These are phyloP conservation scores for Drosophila pegasa DNA, from an alignment of 2,888 invertebrate species.

Conservation along the genomic window DNA sequence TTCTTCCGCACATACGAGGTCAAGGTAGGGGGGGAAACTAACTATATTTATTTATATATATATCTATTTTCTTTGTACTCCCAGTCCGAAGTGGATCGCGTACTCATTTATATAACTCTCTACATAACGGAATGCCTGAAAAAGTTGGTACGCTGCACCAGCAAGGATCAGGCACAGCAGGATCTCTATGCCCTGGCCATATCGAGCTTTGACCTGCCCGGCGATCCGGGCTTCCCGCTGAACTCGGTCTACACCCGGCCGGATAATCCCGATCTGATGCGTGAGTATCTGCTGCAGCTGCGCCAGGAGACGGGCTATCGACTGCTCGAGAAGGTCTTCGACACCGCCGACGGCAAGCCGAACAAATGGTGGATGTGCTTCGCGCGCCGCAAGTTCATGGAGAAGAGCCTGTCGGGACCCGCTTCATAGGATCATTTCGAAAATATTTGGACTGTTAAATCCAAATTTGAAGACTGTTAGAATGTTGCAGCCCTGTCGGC, in stretches of 20 bases:
- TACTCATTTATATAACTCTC: conserved; percentile 97
- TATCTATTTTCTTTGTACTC: neutral
- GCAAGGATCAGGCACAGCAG: conserved; percentile 94
- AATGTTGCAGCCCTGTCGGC: conserved; percentile 29
- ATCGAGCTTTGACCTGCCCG: conserved; percentile 97
- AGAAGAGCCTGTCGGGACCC: conserved; percentile 91
- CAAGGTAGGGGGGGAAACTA: conserved; percentile 88
- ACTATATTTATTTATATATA: neutral
- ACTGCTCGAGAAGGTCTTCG: conserved; percentile 96
- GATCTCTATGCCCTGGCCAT: conserved; percentile 98
- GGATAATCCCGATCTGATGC: conserved; percentile 94
- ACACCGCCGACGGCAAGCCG: conserved; percentile 95
- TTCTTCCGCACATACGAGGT: conserved; percentile 99
- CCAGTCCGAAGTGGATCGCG: conserved; percentile 98
- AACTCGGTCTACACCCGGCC: conserved; percentile 98
- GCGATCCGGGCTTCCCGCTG: conserved; percentile 96
- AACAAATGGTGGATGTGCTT: conserved; percentile 99
- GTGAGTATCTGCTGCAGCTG: conserved; percentile 96
- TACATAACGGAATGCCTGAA: conserved; percentile 99
- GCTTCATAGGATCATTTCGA: conserved; percentile 55
- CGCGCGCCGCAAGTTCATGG: conserved; percentile 99
- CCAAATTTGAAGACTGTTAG: conserved; percentile 34
- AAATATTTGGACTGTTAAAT: conserved; percentile 27
- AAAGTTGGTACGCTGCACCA: conserved; percentile 95
- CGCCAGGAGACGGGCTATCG: conserved; percentile 97